These are phyloP conservation scores for Recurvirostra avosetta DNA, from an alignment of 2,113 vertebrate species.

Conservation along the genomic window DNA sequence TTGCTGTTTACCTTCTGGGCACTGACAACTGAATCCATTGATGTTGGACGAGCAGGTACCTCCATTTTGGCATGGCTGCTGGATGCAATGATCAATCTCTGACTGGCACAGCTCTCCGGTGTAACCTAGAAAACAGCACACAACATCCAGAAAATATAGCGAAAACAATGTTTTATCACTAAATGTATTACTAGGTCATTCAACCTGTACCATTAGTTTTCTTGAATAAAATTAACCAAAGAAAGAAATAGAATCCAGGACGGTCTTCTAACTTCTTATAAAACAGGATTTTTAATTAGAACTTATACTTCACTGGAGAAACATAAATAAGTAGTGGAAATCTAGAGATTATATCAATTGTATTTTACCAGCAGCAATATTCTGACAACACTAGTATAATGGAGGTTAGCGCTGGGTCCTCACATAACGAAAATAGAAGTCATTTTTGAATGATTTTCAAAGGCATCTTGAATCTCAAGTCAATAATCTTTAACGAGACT, in stretches of 20 bases:
- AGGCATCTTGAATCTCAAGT: not conserved
- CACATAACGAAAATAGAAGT: not conserved
- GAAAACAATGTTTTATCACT: not conserved
- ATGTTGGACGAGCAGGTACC: conserved; percentile 85
- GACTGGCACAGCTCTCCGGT: conserved; percentile 89
- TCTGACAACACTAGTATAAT: not conserved
- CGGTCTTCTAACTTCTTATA: not conserved
- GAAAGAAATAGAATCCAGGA: not conserved
- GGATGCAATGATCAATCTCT: conserved; percentile 87
- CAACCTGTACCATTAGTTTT: not conserved
- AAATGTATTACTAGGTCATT: not conserved
- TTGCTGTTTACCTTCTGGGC: conserved; percentile 83
- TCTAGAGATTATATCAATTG: not conserved
- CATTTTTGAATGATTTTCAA: not conserved
- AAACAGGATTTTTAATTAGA: not conserved
- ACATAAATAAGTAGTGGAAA: not conserved
- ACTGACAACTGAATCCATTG: conserved; percentile 87
- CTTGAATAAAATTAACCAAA: not conserved
- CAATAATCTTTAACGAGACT: not conserved
- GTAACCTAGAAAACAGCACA: conserved; percentile 68
- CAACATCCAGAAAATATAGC: not conserved
- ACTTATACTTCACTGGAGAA: not conserved
- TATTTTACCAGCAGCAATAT: not conserved
- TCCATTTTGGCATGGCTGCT: conserved; percentile 89
- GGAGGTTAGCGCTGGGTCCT: not conserved